Base-by-base conservation (phyloP, 2,888 invertebrate species). In the Phyto melanocephala region DNA sequence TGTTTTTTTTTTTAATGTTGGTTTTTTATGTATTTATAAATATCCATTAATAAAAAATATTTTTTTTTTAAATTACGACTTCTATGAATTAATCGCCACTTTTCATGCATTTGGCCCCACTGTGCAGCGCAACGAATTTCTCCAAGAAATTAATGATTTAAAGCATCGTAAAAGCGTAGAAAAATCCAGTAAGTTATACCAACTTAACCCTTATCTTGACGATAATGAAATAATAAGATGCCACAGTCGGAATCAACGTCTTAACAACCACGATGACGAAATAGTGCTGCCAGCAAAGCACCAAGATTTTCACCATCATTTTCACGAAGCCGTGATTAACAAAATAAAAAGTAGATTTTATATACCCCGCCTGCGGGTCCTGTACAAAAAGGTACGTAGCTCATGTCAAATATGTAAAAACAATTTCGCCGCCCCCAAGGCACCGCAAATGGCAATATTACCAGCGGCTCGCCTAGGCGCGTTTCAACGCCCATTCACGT, bases 261-360 rank as follows among this genome's bases (percentile, higher is more conserved):
- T 84, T 4, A 82, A 78, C 17, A 84, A 80, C 22, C 71, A 79
- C 28, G 76, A 79, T 3, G 84, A 58, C 10, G 67, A 42, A 33
- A 58, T 76, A 0, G 63, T 81, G 8, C 24, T 50, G 50, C 50
- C 42, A 4, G 7, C 7, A 1, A 15, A 42, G n/a, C 42, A 42
- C 15, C n/a, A 67, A 52, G 83, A 81, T 56, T 28, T 76, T 52
- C 65, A 75, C 20, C 71, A 82, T 42, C 42, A 35, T 0, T 76
- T 37, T 8, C 84, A 85, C 13, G 84, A 85, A 47, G 47, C 83
- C 0, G 58, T 67, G 0, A 77, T 85, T 0, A 84, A 84, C 50
- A 70, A 68, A 20, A 68, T 85, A 37, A 74, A 52, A 79, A 47
- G 79, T 5, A 54, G 24, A 8, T 84, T 56, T 47, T 85, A 13